phyloP scores from a whole-genome alignment of 2,113 vertebrate species.

The Cephalopterus ornatus region DNA sequence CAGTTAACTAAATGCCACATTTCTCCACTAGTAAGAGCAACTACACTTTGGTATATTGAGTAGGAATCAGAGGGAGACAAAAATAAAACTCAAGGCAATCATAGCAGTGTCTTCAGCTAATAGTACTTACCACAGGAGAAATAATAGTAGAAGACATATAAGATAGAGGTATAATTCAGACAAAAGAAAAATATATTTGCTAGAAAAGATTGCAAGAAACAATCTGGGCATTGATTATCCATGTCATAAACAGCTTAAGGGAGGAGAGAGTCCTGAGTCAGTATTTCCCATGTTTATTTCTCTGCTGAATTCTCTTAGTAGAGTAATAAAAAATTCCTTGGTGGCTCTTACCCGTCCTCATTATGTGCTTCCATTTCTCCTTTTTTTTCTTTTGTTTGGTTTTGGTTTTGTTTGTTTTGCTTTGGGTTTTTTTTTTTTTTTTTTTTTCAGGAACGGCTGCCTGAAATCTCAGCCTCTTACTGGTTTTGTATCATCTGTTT shows the following conservation, averaged over 20 bases:
- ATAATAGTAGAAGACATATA: neutral
- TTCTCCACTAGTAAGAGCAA: neutral
- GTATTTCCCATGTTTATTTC: neutral
- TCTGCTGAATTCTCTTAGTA: neutral
- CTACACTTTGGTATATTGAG: neutral
- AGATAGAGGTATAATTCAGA: neutral
- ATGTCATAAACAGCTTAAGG: neutral
- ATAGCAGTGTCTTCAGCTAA: neutral
- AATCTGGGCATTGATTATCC: neutral
- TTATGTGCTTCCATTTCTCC: neutral
- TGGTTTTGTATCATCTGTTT: neutral
- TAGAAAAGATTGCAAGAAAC: neutral
- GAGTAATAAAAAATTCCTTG: neutral
- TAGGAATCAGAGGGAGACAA: neutral
- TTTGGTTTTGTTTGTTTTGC: no score
- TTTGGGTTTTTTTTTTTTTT: neutral
- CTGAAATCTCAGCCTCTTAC: neutral
- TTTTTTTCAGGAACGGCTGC: neutral
- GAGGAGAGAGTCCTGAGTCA: neutral
- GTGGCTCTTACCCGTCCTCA: neutral
- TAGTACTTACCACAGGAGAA: neutral
- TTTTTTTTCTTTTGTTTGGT: neutral
- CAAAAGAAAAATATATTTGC: neutral
- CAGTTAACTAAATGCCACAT: neutral
- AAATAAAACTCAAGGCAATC: neutral